Conservation (phyloP, 1,140 invertebrate genomes). For the Leguminivora glycinivorella region DNA sequence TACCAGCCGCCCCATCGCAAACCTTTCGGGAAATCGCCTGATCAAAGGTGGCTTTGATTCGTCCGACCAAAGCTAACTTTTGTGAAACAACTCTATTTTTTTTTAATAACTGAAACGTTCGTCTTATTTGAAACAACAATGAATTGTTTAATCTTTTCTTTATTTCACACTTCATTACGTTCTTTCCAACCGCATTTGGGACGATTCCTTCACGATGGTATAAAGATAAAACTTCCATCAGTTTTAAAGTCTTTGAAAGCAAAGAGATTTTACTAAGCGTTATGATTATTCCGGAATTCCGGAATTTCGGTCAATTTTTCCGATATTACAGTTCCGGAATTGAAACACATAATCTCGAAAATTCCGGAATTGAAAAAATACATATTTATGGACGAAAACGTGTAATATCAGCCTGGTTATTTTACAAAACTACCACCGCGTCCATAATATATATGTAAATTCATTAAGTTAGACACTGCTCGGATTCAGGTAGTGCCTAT, state of each 20-base stretch:
- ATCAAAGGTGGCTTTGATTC: constrained; percentile 50
- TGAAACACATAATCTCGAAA: too few species aligned
- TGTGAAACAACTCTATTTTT: constrained; percentile 25
- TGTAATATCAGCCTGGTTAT: too few species aligned
- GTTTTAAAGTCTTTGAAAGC: constrained; percentile 70
- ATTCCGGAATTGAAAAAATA: too few species aligned
- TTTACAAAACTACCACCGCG: too few species aligned
- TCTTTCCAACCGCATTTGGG: constrained; percentile 22
- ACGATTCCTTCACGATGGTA: constrained; percentile 56
- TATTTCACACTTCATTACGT: constrained; percentile 21
- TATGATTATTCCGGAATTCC: too few species aligned
- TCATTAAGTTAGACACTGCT: too few species aligned
- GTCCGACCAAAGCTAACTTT: constrained; percentile 29
- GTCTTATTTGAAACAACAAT: background rate
- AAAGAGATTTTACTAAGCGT: constrained; percentile 62
- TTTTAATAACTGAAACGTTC: background rate
- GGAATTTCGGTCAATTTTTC: too few species aligned
- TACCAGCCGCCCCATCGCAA: constrained; percentile 51
- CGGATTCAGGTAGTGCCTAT: too few species aligned
- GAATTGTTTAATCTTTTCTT: background rate
- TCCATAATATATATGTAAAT: too few species aligned
- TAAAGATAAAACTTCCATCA: constrained; percentile 64
- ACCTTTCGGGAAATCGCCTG: constrained; percentile 64
- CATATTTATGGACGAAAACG: too few species aligned
- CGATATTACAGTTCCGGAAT: too few species aligned